A percentile compares a stretch with the other conserved stretches of the same genome.
These are phyloP conservation scores for Zaprionus vittiger DNA, from an alignment of 1,140 invertebrate genomes.

Conservation along the genomic window DNA sequence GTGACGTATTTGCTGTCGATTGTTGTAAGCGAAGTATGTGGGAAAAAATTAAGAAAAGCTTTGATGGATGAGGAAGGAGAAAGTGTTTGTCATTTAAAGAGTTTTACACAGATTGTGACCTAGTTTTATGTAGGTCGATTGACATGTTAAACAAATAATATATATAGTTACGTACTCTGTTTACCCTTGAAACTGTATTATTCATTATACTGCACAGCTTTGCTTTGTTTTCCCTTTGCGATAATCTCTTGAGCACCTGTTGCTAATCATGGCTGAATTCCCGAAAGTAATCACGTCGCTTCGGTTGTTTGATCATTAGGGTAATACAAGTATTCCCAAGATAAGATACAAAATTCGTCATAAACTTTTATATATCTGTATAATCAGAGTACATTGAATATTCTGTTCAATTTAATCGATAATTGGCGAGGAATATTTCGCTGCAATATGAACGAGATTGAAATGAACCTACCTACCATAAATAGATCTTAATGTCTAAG, in stretches of 20 bases:
- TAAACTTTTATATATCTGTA: conserved; percentile 4
- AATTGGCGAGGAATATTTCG: not conserved
- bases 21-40: not conserved
- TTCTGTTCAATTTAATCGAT: conserved; percentile 12
- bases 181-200: not conserved
- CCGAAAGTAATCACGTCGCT: not conserved
- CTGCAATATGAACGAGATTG: not conserved
- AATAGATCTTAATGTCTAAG: not conserved
- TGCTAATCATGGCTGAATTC: conserved; percentile 2
- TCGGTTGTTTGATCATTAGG: not conserved
- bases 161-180: not conserved
- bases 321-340: conserved; percentile 1
- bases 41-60: not conserved
- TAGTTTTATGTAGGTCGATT: conserved; percentile 10
- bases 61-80: not conserved
- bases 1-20: conserved; percentile 20
- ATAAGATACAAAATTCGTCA: conserved; percentile 5
- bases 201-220: not conserved
- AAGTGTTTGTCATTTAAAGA: not conserved
- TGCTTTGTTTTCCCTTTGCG: not conserved
- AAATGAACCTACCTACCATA: not conserved
- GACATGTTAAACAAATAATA: not conserved
- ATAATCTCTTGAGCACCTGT: conserved; percentile 5
- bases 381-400: not conserved
- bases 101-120: conserved; percentile 1